Conservation (phyloP, 2,888 invertebrate species). For the Amphipoea lucens region DNA sequence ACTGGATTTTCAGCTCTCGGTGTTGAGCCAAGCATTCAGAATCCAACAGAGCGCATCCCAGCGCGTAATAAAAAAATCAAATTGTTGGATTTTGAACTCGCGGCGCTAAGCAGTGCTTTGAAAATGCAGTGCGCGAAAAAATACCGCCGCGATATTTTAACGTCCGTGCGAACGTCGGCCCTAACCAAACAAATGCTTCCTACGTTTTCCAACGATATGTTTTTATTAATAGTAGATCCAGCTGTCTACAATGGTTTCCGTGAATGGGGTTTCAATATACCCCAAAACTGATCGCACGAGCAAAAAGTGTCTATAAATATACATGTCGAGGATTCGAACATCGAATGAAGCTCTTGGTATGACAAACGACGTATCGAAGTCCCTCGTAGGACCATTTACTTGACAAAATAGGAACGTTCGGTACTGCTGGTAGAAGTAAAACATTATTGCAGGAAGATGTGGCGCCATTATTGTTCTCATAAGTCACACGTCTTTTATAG, state of each 20-base stretch:
- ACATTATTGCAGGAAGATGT: conserved; percentile 11
- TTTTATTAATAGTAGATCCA: conserved; percentile 38
- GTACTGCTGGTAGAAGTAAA: background rate
- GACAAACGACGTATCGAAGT: conserved; percentile 48
- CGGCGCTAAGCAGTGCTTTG: background rate
- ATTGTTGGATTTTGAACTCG: background rate
- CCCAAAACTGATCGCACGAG: conserved; percentile 21
- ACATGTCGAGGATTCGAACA: conserved; percentile 28
- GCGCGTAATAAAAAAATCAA: no score
- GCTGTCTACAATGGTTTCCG: conserved; percentile 22
- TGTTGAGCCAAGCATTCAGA: no score
- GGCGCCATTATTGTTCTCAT: background rate
- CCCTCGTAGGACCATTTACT: conserved; percentile 31
- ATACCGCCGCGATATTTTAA: background rate
- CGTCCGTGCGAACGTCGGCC: background rate
- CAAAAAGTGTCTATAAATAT: conserved; percentile 38
- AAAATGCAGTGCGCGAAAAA: background rate
- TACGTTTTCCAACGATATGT: conserved; percentile 14
- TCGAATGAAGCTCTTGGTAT: conserved; percentile 31
- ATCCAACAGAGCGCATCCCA: no score
- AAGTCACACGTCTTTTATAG: background rate
- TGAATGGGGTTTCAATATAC: conserved; percentile 47
- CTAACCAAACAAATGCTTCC: background rate
- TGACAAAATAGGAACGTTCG: conserved; percentile 30
- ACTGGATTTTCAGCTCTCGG: background rate